Percentiles rank a stretch among this genome's conserved stretches.
These are phyloP conservation scores for Nysson spinosus DNA, from an alignment of 2,888 invertebrate genomes.

Conservation along the genomic window DNA sequence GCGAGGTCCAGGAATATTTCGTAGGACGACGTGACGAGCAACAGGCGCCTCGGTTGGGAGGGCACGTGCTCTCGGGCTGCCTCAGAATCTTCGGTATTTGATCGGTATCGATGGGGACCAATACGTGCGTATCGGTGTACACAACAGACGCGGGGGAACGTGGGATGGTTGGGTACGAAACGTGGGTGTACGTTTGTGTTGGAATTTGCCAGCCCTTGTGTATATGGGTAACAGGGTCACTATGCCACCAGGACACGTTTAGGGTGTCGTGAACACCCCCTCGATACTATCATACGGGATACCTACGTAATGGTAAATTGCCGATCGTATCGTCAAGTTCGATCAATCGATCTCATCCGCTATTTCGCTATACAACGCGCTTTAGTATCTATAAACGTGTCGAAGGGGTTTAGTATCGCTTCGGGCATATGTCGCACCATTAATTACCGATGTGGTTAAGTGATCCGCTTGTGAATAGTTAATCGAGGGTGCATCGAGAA, in stretches of 20 bases:
- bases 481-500: conserved; percentile 3
- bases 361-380: conserved; percentile 7
- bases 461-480: conserved; percentile 24
- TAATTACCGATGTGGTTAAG: conserved; percentile 34
- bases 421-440: conserved; percentile 24
- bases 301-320: conserved; percentile 48
- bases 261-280: conserved; percentile 50
- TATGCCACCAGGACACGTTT: conserved; percentile 67
- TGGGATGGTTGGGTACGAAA: conserved; percentile 37
- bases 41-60: conserved; percentile 63
- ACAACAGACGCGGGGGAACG: conserved; percentile 46
- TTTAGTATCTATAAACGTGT: conserved; percentile 57
- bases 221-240: conserved; percentile 69
- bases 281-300: conserved; percentile 43
- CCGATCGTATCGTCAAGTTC: conserved; percentile 48
- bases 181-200: conserved; percentile 49
- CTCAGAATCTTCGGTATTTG: conserved; percentile 75
- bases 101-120: conserved; percentile 69
- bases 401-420: conserved; percentile 42
- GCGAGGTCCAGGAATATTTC: conserved; percentile 58
- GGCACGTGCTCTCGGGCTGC: conserved; percentile 64
- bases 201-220: conserved; percentile 54
- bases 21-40: conserved; percentile 58
- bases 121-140: conserved; percentile 61
- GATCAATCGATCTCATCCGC: conserved; percentile 47